Conservation (phyloP, 2,888 invertebrate species). For the Merodon equestris region DNA sequence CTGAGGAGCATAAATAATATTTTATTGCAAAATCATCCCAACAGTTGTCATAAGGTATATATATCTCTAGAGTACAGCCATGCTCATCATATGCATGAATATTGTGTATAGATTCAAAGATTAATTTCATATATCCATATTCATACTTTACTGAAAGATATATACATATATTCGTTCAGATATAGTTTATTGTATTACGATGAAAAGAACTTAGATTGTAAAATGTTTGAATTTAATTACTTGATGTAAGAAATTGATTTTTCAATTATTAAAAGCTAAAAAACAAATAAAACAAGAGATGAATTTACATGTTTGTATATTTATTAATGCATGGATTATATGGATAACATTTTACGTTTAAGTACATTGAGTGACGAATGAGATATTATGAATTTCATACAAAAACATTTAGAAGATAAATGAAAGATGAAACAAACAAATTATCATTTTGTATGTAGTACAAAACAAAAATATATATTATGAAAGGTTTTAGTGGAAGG, state of each 20-base stretch:
- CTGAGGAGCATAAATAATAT: no score
- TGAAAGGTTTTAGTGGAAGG: conserved; percentile 20
- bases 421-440: not conserved
- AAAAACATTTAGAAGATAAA: not conserved
- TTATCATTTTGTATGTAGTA: conserved; percentile 44
- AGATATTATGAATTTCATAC: conserved; percentile 41
- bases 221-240: conserved; percentile 42
- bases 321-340: conserved; percentile 54
- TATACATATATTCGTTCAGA: no score
- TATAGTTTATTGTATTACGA: conserved; percentile 16
- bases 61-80: no score
- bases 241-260: not conserved
- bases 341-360: conserved; percentile 3
- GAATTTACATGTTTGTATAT: conserved; percentile 60
- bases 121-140: conserved; percentile 22
- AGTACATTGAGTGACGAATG: conserved; percentile 1
- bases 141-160: not conserved
- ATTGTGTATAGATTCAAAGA: conserved; percentile 31
- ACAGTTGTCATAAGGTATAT: no score
- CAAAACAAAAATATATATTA: conserved; percentile 36
- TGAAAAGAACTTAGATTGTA: conserved; percentile 35
- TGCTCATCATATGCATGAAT: conserved; percentile 17
- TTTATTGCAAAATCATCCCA: no score
- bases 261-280: not conserved
- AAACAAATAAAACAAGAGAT: conserved; percentile 22